phyloP scores from a whole-genome alignment of 2,797 vertebrate species.

The Synanceia verrucosa region DNA sequence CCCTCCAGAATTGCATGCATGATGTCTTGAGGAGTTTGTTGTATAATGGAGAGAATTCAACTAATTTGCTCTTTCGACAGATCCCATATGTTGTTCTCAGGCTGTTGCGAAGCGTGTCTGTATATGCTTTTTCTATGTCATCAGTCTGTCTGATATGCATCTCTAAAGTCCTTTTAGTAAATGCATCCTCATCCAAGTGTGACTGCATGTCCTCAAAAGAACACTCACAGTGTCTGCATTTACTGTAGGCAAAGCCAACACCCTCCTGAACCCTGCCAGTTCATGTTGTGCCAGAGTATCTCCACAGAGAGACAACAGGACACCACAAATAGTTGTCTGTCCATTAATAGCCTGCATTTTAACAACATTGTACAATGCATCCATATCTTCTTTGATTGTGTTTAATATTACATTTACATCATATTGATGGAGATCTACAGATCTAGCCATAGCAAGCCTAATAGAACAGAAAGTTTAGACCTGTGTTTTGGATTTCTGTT shows the following conservation, averaged over 20 bases:
- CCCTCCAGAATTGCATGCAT: slow-evolving; percentile 21
- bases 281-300: slow-evolving; percentile 19
- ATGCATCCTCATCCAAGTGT: slow-evolving; percentile 4
- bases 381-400: slow-evolving; percentile 28
- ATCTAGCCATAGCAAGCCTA: slow-evolving; percentile 35
- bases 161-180: slow-evolving; percentile 13
- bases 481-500: slow-evolving; percentile 40
- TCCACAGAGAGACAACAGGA: slow-evolving; percentile 22
- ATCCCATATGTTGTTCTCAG: slow-evolving; percentile 13
- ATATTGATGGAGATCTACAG: slow-evolving; percentile 5
- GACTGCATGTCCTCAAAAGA: slow-evolving; percentile 27
- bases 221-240: slow-evolving; percentile 13
- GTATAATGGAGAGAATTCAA: slow-evolving; percentile 19
- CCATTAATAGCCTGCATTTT: slow-evolving; percentile 19
- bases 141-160: slow-evolving; percentile 6
- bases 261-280: slow-evolving; percentile 26
- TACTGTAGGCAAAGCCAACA: slow-evolving; percentile 25
- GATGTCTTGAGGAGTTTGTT: slow-evolving; percentile 16
- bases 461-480: slow-evolving; percentile 25
- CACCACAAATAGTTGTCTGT: slow-evolving; percentile 20
- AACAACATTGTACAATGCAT: slow-evolving; percentile 24
- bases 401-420: slow-evolving; percentile 34
- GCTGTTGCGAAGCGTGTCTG: not conserved
- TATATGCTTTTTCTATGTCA: slow-evolving; percentile 33
- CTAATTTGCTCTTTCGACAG: slow-evolving; percentile 12